Base-by-base conservation (phyloP, 2,113 vertebrate genomes). In the Leptobrachium ailaonicum region DNA sequence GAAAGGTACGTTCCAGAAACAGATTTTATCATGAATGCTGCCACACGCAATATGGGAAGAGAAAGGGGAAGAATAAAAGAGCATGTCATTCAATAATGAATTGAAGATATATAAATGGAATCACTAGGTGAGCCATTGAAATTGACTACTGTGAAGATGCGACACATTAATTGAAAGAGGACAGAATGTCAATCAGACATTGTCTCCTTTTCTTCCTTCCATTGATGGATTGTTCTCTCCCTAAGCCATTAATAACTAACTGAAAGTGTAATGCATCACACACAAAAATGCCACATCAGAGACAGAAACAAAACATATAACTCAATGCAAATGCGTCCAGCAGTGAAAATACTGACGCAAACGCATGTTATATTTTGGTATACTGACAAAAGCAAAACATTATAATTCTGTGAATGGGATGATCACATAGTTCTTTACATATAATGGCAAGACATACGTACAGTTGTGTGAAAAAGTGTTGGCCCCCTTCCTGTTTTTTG, bases 71-170 rank as follows among this genome's bases (percentile, higher is more conserved):
- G 44, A 72, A 42, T 41, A 79, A 11, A 79, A 72, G 32, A 79
- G 13, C 41, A 72, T 79, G 43, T 50, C 45, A 72, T 41, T 32
- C 44, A 45, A 71, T 64, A 79, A 79, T 79, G 45, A 43, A 64
- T 42, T 53, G 12, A 79, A 66, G 43, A 53, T 1, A 6, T 12
- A 47, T 60, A 62, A 13, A 72, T 69, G 42, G n/a, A 71, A 32
- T 43, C 69, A 42, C 12, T 14, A 72, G 58, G 69, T 71, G 47
- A 63, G 44, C 69, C 45, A 72, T 58, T 20, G 56, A 72, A 72
- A 69, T 69, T 58, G 66, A 13, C 41, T 77, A 56, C 20, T 64
- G 11, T 62, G 40, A 79, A 20, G 7, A 66, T 12, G 53, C 40
- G 62, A 64, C 13, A 32, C 43, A 2, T 13, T 64, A 66, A 60